These are phyloP conservation scores for Venusia cambrica DNA, from an alignment of 2,888 invertebrate species.

Conservation along the genomic window DNA sequence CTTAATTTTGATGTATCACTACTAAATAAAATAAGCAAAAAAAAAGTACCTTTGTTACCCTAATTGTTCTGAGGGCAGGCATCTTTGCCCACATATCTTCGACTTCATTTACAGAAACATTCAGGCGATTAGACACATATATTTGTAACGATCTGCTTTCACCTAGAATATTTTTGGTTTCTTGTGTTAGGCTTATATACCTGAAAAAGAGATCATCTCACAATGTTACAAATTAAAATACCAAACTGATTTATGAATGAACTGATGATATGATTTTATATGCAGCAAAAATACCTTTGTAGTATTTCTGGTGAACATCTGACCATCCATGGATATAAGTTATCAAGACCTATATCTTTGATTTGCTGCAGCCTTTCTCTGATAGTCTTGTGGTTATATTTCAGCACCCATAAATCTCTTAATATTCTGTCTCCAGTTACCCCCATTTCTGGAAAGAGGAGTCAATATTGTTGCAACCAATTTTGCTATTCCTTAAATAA, in stretches of 20 bases:
- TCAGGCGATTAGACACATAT: slow-evolving; percentile 77
- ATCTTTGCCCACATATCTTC: slow-evolving; percentile 72
- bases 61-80: slow-evolving; percentile 75
- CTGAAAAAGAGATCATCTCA: slow-evolving; percentile 44
- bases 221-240: background rate
- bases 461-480: no score
- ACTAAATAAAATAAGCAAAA: slow-evolving; percentile 24
- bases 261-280: no score
- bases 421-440: slow-evolving; percentile 77
- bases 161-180: slow-evolving; percentile 74
- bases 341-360: slow-evolving; percentile 66
- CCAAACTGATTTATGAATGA: no score
- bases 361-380: slow-evolving; percentile 70
- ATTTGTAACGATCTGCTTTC: slow-evolving; percentile 68
- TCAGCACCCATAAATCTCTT: slow-evolving; percentile 83
- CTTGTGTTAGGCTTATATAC: slow-evolving; percentile 55
- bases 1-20: no score
- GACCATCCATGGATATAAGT: slow-evolving; percentile 85
- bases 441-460: slow-evolving; percentile 78
- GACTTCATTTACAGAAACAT: slow-evolving; percentile 64
- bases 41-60: slow-evolving; percentile 75
- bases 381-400: slow-evolving; percentile 80
- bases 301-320: slow-evolving; percentile 80
- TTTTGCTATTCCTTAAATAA: no score
- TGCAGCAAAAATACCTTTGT: slow-evolving; percentile 75